Conservation (phyloP, 1,140 invertebrate genomes). For the Drosophila neocordata region DNA sequence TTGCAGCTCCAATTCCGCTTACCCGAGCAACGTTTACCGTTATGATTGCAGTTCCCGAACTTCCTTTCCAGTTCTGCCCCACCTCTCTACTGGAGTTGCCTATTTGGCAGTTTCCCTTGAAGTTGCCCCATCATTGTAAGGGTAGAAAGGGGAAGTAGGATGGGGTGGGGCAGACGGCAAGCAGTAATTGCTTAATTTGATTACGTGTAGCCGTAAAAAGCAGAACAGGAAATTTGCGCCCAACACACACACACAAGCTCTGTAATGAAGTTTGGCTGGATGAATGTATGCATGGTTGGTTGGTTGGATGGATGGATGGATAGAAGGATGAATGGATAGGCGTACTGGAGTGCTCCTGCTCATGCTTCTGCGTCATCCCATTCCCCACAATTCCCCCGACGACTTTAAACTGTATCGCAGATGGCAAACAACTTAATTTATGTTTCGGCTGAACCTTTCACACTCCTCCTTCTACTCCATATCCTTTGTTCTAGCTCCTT, state of each 20-base stretch:
- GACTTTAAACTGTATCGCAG: constrained; percentile 63
- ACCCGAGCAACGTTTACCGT: constrained; percentile 58
- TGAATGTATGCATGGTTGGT: constrained; percentile 47
- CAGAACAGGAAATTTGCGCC: constrained; percentile 79
- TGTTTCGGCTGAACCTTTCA: constrained; percentile 58
- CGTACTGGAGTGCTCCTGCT: neutral
- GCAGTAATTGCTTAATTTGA: constrained; percentile 82
- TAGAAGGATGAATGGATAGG: constrained; percentile 36
- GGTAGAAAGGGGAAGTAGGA: constrained; percentile 5
- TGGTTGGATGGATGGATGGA: constrained; percentile 23
- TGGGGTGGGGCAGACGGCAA: constrained; percentile 18
- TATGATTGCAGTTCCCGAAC: constrained; percentile 59
- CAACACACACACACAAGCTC: constrained; percentile 42
- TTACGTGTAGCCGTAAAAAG: constrained; percentile 81
- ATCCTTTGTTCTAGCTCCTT: constrained; percentile 13
- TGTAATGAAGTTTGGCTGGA: constrained; percentile 69
- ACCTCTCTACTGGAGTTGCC: constrained; percentile 22
- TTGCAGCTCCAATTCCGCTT: constrained; percentile 45
- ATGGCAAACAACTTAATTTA: constrained; percentile 66
- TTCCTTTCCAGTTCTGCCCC: constrained; percentile 15
- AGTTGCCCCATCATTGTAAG: constrained; percentile 61
- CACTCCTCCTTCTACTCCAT: constrained; percentile 8
- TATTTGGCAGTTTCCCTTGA: constrained; percentile 48
- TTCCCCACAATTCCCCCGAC: constrained; percentile 8
- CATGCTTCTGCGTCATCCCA: constrained; percentile 8